Evolutionary conservation across 2,888 invertebrate genomes (phyloP).

Genomic region (Linnaemya vulpina): DNA sequence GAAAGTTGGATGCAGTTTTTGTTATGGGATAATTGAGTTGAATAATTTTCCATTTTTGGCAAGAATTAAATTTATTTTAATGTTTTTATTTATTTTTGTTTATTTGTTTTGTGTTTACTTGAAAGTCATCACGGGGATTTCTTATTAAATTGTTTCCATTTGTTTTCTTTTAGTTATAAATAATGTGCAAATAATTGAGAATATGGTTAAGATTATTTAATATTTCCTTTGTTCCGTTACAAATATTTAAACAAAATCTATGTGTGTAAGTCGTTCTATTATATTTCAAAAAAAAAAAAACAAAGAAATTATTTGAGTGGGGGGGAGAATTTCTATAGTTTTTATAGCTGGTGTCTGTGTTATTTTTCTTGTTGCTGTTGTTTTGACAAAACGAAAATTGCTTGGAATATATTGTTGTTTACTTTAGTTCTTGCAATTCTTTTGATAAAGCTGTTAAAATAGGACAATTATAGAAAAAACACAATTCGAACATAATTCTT

Average conservation of each 20-base stretch:
- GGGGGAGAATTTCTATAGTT: slow-evolving; percentile 40
- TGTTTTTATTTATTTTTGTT: slow-evolving; percentile 35
- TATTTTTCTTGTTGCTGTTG: not conserved
- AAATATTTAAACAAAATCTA: slow-evolving; percentile 52
- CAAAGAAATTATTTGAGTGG: slow-evolving; percentile 3
- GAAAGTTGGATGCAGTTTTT: slow-evolving; percentile 14
- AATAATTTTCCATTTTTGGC: slow-evolving; percentile 61
- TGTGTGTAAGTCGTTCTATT: slow-evolving; percentile 17
- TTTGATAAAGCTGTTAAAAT: slow-evolving; percentile 61
- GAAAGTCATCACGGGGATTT: slow-evolving; percentile 45
- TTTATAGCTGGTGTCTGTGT: slow-evolving; percentile 10
- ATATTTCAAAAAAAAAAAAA: slow-evolving; percentile 26
- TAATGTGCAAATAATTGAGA: slow-evolving; percentile 67
- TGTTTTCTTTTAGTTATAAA: slow-evolving; percentile 51
- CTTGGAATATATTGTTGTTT: slow-evolving; percentile 48
- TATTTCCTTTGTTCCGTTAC: slow-evolving; percentile 45
- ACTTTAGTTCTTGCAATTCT: slow-evolving; percentile 45
- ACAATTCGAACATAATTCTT: slow-evolving; percentile 42
- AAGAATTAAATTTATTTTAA: slow-evolving; percentile 67
- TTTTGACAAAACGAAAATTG: slow-evolving; percentile 46
- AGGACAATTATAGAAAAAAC: slow-evolving; percentile 14
- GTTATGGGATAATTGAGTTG: slow-evolving; percentile 64
- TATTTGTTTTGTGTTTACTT: slow-evolving; percentile 49
- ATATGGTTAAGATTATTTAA: slow-evolving; percentile 61
- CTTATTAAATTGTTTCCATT: slow-evolving; percentile 35